phyloP scores from a whole-genome alignment of 1,140 invertebrate species.

The Heterodera schachtii region DNA sequence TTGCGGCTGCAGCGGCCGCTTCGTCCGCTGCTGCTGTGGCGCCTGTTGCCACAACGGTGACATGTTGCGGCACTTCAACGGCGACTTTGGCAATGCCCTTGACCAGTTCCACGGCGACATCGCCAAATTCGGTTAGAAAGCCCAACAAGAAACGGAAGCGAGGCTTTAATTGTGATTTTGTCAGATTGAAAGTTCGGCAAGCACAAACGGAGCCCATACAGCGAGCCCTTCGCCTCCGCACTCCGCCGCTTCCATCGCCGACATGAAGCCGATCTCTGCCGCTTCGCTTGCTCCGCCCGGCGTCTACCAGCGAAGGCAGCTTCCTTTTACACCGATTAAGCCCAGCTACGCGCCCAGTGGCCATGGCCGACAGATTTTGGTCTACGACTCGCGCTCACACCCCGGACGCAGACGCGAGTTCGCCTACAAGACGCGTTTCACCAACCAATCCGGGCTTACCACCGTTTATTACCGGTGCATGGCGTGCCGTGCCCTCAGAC shows the following conservation, averaged over 20 bases:
- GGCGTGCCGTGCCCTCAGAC: slow-evolving; percentile 53
- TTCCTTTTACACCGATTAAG: slow-evolving; percentile 31
- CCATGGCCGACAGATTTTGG: slow-evolving; percentile 59
- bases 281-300: slow-evolving; percentile 25
- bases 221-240: slow-evolving; percentile 1
- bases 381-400: slow-evolving; percentile 54
- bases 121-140: slow-evolving; percentile 16
- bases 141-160: background rate
- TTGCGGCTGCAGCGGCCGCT: slow-evolving; percentile 29
- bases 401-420: slow-evolving; percentile 57
- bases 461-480: slow-evolving; percentile 57
- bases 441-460: slow-evolving; percentile 53
- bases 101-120: slow-evolving; percentile 17
- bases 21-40: slow-evolving; percentile 14
- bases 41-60: background rate
- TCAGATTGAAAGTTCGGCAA: slow-evolving; percentile 21
- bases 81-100: slow-evolving; percentile 12
- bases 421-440: slow-evolving; percentile 57
- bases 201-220: slow-evolving; percentile 7
- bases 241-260: slow-evolving; percentile 9
- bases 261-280: slow-evolving; percentile 22
- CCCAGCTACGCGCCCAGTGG: slow-evolving; percentile 52
- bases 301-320: slow-evolving; percentile 8
- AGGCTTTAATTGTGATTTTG: background rate
- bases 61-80: background rate